These are phyloP conservation scores for Palloptera scutellata DNA, from an alignment of 2,888 invertebrate species.

Conservation along the genomic window DNA sequence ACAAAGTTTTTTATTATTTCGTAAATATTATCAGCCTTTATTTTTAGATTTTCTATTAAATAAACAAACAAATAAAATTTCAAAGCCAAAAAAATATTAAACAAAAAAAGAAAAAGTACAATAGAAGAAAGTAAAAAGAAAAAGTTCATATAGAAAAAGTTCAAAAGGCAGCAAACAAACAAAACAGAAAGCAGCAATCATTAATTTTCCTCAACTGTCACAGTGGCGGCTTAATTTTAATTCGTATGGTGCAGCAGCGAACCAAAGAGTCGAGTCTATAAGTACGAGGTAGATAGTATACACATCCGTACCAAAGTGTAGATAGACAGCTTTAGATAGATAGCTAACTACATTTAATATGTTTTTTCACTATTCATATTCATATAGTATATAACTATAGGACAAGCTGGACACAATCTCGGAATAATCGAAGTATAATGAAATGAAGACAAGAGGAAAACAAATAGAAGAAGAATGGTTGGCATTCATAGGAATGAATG, in stretches of 20 bases:
- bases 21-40: background rate
- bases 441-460: too few species aligned
- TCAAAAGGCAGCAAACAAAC: slow-evolving; percentile 11
- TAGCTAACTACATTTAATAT: background rate
- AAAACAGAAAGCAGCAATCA: slow-evolving; percentile 23
- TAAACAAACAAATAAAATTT: slow-evolving; percentile 22
- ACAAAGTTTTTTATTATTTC: slow-evolving; percentile 4
- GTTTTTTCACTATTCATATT: background rate
- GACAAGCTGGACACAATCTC: too few species aligned
- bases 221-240: slow-evolving; percentile 31
- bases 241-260: slow-evolving; percentile 15
- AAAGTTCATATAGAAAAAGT: background rate
- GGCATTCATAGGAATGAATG: too few species aligned
- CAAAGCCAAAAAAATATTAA: slow-evolving; percentile 18
- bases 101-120: background rate
- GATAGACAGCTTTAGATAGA: background rate
- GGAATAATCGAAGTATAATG: too few species aligned
- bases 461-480: too few species aligned
- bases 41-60: slow-evolving; percentile 3
- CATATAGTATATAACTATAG: too few species aligned
- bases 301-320: too few species aligned
- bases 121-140: background rate
- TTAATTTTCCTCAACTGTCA: slow-evolving; percentile 41
- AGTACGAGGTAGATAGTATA: background rate
- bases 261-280: background rate